Evolutionary conservation across 2,113 vertebrate species (phyloP).

Genomic region (Oreotrochilus melanogaster): DNA sequence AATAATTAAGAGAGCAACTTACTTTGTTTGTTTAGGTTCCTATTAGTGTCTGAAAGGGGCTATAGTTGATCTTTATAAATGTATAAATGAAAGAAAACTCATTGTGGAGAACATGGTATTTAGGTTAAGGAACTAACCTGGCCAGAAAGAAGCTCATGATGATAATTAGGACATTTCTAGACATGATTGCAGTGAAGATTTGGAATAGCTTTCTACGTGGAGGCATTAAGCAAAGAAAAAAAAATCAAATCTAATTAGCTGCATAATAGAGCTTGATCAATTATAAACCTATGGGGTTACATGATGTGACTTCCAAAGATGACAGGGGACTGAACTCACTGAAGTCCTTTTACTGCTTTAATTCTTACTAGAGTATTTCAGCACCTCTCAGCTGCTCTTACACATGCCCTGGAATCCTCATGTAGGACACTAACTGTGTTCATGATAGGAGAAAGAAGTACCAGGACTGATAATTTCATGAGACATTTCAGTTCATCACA

Average conservation of each 20-base stretch:
- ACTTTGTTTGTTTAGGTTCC: neutral
- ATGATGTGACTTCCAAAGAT: neutral
- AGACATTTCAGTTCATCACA: neutral
- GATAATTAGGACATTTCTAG: conserved; percentile 36
- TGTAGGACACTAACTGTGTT: neutral
- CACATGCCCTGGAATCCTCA: neutral
- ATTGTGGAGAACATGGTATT: neutral
- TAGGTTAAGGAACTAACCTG: conserved; percentile 21
- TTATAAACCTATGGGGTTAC: conserved; percentile 40
- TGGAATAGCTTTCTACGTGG: conserved; percentile 35
- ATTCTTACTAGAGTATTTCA: neutral
- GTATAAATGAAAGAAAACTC: conserved; percentile 10
- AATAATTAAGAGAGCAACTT: neutral
- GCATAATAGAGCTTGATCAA: conserved; percentile 24
- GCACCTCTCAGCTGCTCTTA: neutral
- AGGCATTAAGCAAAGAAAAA: neutral
- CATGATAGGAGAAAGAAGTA: neutral
- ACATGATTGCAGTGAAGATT: neutral
- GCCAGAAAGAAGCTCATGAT: neutral
- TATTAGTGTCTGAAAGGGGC: neutral
- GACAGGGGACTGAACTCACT: neutral
- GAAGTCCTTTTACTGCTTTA: neutral
- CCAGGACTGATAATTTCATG: neutral
- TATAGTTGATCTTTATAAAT: neutral
- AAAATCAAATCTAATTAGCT: conserved; percentile 45